Base-by-base conservation (phyloP, 2,888 invertebrate species). In the Habrosyne pyritoides region DNA sequence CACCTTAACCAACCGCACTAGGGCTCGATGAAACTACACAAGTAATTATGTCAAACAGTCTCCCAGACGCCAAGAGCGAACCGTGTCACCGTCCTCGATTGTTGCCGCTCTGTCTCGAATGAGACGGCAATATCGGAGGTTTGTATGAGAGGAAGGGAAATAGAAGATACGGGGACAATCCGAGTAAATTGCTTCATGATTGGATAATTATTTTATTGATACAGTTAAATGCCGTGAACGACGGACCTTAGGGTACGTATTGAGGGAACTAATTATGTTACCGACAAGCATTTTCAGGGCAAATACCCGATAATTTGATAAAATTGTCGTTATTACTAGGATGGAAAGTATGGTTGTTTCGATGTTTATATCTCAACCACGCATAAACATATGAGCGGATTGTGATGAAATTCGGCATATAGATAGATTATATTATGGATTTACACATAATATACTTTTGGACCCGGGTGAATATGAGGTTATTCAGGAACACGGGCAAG, bases 201-300 rank as follows among this genome's bases (percentile, higher is more conserved):
- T 91, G 91, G 91, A 88, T 91, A 91, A 91, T 91, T 91, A 88
- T 89, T 90, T 88, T 90, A 91, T 91, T 91, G 91, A 88, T 87
- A 87, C 83, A 84, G 81, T 84, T 87, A 87, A 89, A 86, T 80
- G 81, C 73, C 71, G 79, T 84, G 83, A 80, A 80, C 69, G 79
- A 73, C 67, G 75, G 77, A 71, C 75, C 69, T 76, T 71, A 70
- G 71, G 73, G 78, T 66, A 63, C 66, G 62, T 62, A 69, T 67
- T 71, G 74, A 69, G 78, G 78, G 77, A 73, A 75, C 70, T 63
- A 68, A 56, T 63, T 53, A 47, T 26, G 61, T 72, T 68, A n/a
- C n/a, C n/a, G n/a, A n/a, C n/a, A n/a, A n/a, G n/a, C n/a, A 78
- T 81, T 80, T 76, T 74, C 75, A 69, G 62, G 59, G 67, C 59